Conservation (phyloP, 1,140 invertebrate species). For the Trachelipus rathkii region DNA sequence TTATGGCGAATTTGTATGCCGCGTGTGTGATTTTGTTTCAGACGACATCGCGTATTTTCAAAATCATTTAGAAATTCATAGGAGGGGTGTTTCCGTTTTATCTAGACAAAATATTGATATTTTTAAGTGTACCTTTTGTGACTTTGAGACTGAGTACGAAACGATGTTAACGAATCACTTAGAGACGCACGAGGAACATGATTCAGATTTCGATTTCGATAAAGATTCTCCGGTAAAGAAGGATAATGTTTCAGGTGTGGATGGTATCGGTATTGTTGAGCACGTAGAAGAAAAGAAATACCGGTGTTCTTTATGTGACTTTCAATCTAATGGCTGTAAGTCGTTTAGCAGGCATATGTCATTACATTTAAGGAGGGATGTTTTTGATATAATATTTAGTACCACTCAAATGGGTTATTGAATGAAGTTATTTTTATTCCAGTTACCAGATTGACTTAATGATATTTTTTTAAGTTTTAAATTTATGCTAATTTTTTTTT, state of each 20-base stretch:
- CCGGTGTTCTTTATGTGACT: not conserved
- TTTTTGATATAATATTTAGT: not conserved
- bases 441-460: no score
- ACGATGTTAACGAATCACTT: not conserved
- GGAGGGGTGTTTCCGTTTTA: not conserved
- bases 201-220: not conserved
- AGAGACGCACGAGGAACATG: not conserved
- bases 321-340: not conserved
- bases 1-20: not conserved
- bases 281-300: not conserved
- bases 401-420: not conserved
- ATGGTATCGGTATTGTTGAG: not conserved
- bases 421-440: no score
- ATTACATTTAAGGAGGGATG: not conserved
- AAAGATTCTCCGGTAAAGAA: not conserved
- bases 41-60: not conserved
- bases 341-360: not conserved
- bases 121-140: not conserved
- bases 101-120: not conserved
- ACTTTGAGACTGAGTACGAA: not conserved
- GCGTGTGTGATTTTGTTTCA: not conserved
- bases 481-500: no score
- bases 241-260: not conserved
- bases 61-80: not conserved
- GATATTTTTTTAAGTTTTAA: no score